phyloP scores from a whole-genome alignment of 2,113 vertebrate species.

The Triplophysa siluroides region DNA sequence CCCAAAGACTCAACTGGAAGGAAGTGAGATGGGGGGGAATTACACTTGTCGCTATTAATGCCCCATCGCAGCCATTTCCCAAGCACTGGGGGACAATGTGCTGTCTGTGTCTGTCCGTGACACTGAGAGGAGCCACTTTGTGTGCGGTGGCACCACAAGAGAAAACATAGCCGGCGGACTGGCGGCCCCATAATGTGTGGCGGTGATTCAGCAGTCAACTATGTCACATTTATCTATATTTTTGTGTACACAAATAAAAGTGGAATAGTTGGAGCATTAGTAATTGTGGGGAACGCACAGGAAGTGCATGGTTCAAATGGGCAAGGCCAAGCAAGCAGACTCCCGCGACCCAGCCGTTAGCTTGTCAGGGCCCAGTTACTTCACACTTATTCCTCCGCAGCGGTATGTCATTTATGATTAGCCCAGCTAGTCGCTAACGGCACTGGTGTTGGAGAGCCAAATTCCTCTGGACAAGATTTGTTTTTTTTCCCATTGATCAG shows the following conservation, averaged over 20 bases:
- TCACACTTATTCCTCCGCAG: slow-evolving; percentile 54
- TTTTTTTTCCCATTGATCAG: slow-evolving; percentile 76
- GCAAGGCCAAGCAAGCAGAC: slow-evolving; percentile 50
- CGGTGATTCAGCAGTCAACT: slow-evolving; percentile 69
- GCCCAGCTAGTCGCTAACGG: slow-evolving; percentile 36
- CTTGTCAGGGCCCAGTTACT: slow-evolving; percentile 54
- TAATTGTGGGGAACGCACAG: slow-evolving; percentile 53
- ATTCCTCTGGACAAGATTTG: slow-evolving; percentile 71
- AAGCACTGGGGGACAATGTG: slow-evolving; percentile 68
- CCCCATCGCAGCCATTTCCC: slow-evolving; percentile 71
- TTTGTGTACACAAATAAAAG: slow-evolving; percentile 68
- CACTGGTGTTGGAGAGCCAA: slow-evolving; percentile 60
- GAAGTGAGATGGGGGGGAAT: slow-evolving; percentile 63
- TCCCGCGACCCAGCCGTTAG: slow-evolving; percentile 21
- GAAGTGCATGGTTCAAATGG: slow-evolving; percentile 59
- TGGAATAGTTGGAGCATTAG: slow-evolving; percentile 49
- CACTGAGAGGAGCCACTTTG: slow-evolving; percentile 60
- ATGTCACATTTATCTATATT: slow-evolving; percentile 65
- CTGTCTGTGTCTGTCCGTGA: slow-evolving; percentile 68
- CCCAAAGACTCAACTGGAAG: slow-evolving; percentile 64
- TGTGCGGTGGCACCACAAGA: slow-evolving; percentile 65
- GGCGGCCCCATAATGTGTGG: slow-evolving; percentile 49
- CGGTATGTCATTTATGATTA: slow-evolving; percentile 58
- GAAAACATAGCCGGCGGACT: slow-evolving; percentile 62
- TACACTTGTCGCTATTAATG: slow-evolving; percentile 72